Base-by-base conservation (phyloP, 2,888 invertebrate genomes). In the Aethes cnicana region DNA sequence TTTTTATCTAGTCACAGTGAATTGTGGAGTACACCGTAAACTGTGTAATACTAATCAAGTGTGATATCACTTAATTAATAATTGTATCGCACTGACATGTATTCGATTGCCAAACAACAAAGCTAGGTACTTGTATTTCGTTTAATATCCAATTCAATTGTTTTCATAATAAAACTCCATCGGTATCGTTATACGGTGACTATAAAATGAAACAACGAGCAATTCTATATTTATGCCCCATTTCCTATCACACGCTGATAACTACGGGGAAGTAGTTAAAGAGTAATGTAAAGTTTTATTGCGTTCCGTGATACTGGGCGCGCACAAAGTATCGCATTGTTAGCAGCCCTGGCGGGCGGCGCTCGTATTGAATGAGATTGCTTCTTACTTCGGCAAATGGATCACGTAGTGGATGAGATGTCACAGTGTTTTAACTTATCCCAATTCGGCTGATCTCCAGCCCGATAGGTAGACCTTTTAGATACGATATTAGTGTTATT, bases 351-450 rank as follows among this genome's bases (percentile, higher is more conserved):
- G 58, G 55, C 47, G 67, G 64, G 64, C 74, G 77, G 84, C n/a
- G n/a, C n/a, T n/a, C n/a, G 88, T 88, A 90, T 90, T 90, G 90
- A 90, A 90, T 90, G 90, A 90, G 90, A 90, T 90, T 89, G 90
- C 90, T 90, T 89, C 90, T 90, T 90, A 90, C 89, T 86, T 89
- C 86, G 84, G 83, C 89, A 90, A 90, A 90, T 90, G 90, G 90
- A 90, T 90, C 90, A 90, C 90, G 90, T 90, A 90, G 82, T 83
- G 89, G 89, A 90, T 90, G 90, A 89, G 89, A 90, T 88, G 90
- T 90, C 90, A 88, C 90, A 85, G 87, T 90, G 90, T 90, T 90
- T 90, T 90, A 90, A 90, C 86, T 58, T 58, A 85, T 86, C 84
- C 85, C 84, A 83, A 87, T 86, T 87, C 81, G 77, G 78, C 77